Percentiles rank a stretch among this genome's conserved stretches.
Evolutionary conservation across 2,113 vertebrate species (phyloP).

Genomic region (Eptesicus fuscus): DNA sequence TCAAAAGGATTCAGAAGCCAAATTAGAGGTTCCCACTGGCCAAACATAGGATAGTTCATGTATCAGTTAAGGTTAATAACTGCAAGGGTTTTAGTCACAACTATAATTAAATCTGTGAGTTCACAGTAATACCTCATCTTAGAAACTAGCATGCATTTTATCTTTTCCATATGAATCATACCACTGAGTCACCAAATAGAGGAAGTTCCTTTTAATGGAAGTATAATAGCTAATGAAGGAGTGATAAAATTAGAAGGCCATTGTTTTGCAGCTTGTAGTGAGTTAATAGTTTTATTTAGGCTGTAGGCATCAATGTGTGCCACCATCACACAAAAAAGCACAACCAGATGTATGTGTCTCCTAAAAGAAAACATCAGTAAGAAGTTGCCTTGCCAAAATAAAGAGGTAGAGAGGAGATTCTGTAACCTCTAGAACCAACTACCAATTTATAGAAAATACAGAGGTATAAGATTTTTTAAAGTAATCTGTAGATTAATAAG

Average conservation of each 20-base stretch:
- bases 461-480: no score
- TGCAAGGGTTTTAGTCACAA: not conserved
- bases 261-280: not conserved
- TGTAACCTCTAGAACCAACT: not conserved
- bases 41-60: not conserved
- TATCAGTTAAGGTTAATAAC: not conserved
- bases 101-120: not conserved
- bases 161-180: not conserved
- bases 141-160: not conserved
- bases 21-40: not conserved
- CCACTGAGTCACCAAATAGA: not conserved
- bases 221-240: not conserved
- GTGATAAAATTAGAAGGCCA: not conserved
- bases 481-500: not conserved
- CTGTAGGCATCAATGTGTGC: not conserved
- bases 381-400: not conserved
- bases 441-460: not conserved
- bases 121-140: not conserved
- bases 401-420: not conserved
- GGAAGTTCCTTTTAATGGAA: not conserved
- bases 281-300: constrained; percentile 1
- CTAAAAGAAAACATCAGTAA: not conserved
- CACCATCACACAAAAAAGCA: not conserved
- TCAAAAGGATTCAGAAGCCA: not conserved
- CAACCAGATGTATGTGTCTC: not conserved